Evolutionary conservation across 1,140 invertebrate genomes (phyloP), one percentile per base, ranked within the genome.

Genomic region (Frieseomelitta varia): DNA sequence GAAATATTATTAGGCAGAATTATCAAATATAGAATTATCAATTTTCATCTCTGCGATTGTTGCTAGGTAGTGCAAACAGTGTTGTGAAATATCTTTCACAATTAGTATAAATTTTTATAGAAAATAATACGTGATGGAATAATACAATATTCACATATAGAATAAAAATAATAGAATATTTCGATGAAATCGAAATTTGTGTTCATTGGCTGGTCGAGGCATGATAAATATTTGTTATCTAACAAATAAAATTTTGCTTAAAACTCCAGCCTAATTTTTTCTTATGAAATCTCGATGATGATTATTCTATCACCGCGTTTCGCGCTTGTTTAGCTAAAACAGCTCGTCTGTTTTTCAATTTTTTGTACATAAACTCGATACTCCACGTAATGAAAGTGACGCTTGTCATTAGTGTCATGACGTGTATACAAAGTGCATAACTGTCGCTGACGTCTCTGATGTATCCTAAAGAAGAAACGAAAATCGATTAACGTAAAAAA

Each of bases 391-490:
- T 19, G 19, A 96, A 96, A 85, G 96, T 97, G 0, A 96, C 92
- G 92, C 96, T 93, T 30, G 97, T 97, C 79, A 97, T 94, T 2
- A 96, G 94, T 65, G 96, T 97, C 92, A 97, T 97, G 8, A 96
- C 95, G 92, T 97, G 97, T 84, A 97, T 96, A 88, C 97, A 97
- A 15, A 96, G 95, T 15, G 96, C 95, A 93, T 96, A 97, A 90
- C 96, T 97, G 6, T 94, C 93, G 14, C 96, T 97, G 65, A 95
- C 94, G 86, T 97, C 97, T 89, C 97, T 95, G 27, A 97, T 96
- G 79, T 96, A 96, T 91, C 97, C 97, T 97, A 93, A 53, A n/a
- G 86, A 78, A 83, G 11, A 63, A 69, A 8, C 34, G 21, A 61
- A 34, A 39, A 53, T 69, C 24, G 2, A 19, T 67, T 21, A 67